Evolutionary conservation across 1,140 invertebrate genomes (phyloP).

Genomic region (Ladona fulva): DNA sequence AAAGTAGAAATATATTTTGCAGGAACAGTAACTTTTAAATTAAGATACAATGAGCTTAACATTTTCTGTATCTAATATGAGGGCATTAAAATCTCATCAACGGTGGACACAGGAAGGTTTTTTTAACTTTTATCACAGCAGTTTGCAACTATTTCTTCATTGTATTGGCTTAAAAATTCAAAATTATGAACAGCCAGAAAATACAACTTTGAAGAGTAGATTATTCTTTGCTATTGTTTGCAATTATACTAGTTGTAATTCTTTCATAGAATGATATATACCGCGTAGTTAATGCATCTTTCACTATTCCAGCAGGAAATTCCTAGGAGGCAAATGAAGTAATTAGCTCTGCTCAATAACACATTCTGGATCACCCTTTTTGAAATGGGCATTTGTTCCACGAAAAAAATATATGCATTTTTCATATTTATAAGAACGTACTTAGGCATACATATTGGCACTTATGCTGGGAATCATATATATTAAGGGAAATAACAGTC

Average conservation of each 20-base stretch:
- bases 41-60: background rate
- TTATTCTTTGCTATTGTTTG: background rate
- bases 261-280: background rate
- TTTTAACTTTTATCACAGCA: conserved; percentile 6
- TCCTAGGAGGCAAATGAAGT: background rate
- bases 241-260: background rate
- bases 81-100: background rate
- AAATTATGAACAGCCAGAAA: conserved; percentile 1
- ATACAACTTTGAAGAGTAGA: conserved; percentile 2
- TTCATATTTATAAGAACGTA: background rate
- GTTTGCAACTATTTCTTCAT: background rate
- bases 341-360: background rate
- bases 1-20: background rate
- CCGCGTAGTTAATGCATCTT: background rate
- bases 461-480: background rate
- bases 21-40: conserved; percentile 2
- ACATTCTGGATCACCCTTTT: background rate
- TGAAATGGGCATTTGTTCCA: background rate
- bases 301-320: background rate
- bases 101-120: background rate
- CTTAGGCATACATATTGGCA: conserved; percentile 9
- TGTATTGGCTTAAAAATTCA: background rate
- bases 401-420: background rate
- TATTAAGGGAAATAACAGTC: no score
- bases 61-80: background rate